Percentiles rank a stretch among this genome's conserved stretches.
Evolutionary conservation across 2,797 vertebrate genomes (phyloP).

Genomic region (Sternotherus odoratus): DNA sequence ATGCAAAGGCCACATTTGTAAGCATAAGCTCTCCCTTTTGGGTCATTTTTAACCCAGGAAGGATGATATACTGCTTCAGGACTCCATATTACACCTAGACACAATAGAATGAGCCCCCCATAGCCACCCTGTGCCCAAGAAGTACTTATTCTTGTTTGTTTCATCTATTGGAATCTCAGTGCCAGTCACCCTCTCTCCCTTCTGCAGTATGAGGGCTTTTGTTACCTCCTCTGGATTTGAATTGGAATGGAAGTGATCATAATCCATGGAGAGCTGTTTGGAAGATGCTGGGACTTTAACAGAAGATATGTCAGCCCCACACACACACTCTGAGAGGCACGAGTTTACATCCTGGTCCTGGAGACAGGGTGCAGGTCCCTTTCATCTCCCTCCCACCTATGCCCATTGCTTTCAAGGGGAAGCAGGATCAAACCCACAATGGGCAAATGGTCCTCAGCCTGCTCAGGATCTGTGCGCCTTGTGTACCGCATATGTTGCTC

Average conservation of each 20-base stretch:
- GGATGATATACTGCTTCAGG: neutral
- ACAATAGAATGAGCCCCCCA: neutral
- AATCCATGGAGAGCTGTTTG: neutral
- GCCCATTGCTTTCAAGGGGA: neutral
- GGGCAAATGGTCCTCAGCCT: neutral
- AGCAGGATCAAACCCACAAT: neutral
- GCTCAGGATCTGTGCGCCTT: neutral
- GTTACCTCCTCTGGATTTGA: neutral
- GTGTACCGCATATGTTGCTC: accelerated
- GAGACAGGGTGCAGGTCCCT: neutral
- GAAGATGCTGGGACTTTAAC: neutral
- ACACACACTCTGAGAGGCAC: neutral
- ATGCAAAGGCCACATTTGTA: neutral
- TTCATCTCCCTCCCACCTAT: neutral
- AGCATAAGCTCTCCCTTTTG: neutral
- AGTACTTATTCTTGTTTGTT: neutral
- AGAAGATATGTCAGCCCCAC: too few species aligned
- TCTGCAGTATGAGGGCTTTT: neutral
- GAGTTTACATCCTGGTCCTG: neutral
- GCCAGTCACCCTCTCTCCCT: neutral
- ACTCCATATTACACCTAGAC: neutral
- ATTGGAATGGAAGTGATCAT: neutral
- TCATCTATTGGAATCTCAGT: neutral
- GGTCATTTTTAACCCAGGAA: neutral
- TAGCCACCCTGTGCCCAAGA: neutral